phyloP scores from a whole-genome alignment of 2,888 invertebrate species.

The Drosophila emarginata region DNA sequence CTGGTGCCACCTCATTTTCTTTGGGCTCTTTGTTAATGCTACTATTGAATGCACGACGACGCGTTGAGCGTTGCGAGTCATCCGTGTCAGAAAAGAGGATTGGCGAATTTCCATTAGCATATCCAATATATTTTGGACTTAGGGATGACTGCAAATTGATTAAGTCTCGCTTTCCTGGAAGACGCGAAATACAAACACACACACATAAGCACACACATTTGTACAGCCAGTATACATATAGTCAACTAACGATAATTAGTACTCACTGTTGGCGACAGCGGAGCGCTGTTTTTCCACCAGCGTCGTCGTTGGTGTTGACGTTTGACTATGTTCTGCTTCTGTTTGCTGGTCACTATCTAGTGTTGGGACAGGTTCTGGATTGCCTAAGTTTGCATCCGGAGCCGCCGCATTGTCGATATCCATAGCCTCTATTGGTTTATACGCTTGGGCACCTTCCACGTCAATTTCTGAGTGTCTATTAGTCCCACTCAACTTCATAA shows the following conservation, averaged over 20 bases:
- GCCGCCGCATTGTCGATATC: constrained; percentile 26
- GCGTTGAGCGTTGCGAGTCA: constrained; percentile 59
- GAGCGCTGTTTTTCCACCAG: background rate
- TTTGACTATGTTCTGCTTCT: background rate
- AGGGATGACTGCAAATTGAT: constrained; percentile 78
- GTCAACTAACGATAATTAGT: constrained; percentile 18
- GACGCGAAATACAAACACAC: constrained; percentile 6
- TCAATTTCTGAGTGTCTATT: constrained; percentile 30
- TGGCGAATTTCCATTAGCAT: constrained; percentile 55
- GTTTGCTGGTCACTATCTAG: background rate
- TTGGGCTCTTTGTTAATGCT: constrained; percentile 29
- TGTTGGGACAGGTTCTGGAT: constrained; percentile 19
- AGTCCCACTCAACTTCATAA: constrained; percentile 53
- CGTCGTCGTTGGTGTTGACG: background rate
- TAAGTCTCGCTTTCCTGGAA: constrained; percentile 70
- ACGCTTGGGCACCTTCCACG: constrained; percentile 17
- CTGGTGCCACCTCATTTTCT: constrained; percentile 11
- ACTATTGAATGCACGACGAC: constrained; percentile 46
- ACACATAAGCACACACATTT: constrained; percentile 3
- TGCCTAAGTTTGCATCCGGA: constrained; percentile 17
- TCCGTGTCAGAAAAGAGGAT: constrained; percentile 46
- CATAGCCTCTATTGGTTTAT: background rate
- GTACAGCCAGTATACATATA: background rate
- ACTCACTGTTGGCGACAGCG: constrained; percentile 25
- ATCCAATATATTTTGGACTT: constrained; percentile 81